A percentile compares a stretch with the other conserved stretches of the same genome.
These are phyloP conservation scores for Steinernema feltiae DNA, from an alignment of 1,140 invertebrate species.

Conservation along the genomic window DNA sequence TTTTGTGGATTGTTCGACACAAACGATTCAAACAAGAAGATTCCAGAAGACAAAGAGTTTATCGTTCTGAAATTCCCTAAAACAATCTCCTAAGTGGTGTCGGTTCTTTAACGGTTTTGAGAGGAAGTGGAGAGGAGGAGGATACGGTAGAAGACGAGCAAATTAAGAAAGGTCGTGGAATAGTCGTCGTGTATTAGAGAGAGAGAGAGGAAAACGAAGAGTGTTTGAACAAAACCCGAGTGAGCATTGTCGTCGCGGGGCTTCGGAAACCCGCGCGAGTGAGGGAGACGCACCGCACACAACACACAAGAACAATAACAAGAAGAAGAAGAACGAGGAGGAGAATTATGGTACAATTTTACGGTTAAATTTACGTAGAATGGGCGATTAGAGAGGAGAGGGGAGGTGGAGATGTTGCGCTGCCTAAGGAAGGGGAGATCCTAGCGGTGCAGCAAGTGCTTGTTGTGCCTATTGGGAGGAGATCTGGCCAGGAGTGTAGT, in stretches of 20 bases:
- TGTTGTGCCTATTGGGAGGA: background rate
- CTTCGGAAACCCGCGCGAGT: background rate
- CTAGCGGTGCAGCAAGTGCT: slow-evolving; percentile 3
- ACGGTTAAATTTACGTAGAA: background rate
- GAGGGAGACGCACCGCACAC: slow-evolving; percentile 6
- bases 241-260: background rate
- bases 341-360: slow-evolving; percentile 12
- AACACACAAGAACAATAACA: background rate
- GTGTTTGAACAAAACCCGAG: slow-evolving; percentile 13
- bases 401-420: slow-evolving; percentile 6
- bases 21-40: background rate
- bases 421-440: slow-evolving; percentile 9
- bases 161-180: background rate
- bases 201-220: background rate
- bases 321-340: background rate
- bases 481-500: slow-evolving; percentile 27
- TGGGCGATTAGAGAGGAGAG: background rate
- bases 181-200: no score
- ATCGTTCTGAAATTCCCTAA: background rate
- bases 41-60: background rate
- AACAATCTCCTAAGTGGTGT: background rate
- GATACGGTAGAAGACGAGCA: background rate
- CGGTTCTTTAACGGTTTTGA: background rate
- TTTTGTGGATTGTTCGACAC: slow-evolving; percentile 2
- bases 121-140: background rate